phyloP scores from a whole-genome alignment of 2,797 vertebrate species.

The Tarsius wallacei region DNA sequence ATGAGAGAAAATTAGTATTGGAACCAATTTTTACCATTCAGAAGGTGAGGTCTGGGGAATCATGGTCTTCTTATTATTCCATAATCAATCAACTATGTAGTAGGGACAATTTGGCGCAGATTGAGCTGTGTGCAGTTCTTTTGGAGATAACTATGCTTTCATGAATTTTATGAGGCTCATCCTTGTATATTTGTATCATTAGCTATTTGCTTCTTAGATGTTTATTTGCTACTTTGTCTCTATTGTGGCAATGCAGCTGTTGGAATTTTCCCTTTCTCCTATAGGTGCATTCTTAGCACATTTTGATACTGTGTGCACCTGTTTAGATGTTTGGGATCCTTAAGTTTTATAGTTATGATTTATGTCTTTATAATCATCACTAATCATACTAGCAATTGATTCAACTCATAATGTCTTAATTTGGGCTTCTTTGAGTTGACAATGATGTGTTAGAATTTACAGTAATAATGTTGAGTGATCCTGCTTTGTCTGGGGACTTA shows the following conservation, averaged over 20 bases:
- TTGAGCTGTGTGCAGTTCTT: constrained; percentile 32
- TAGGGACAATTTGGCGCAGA: neutral
- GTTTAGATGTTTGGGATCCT: neutral
- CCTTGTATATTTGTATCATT: constrained; percentile 8
- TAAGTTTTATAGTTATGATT: constrained; percentile 24
- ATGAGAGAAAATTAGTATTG: constrained; percentile 21
- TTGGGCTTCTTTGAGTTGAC: constrained; percentile 49
- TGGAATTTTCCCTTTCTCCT: constrained; percentile 17
- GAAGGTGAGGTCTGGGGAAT: constrained; percentile 19
- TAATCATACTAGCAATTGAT: neutral
- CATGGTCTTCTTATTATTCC: neutral
- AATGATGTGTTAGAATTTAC: neutral
- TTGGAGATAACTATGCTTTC: constrained; percentile 6
- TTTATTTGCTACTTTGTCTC: constrained; percentile 53
- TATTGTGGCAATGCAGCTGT: neutral
- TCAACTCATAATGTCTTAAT: neutral
- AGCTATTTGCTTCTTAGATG: constrained; percentile 32
- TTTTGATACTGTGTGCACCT: neutral
- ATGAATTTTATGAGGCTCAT: constrained; percentile 37
- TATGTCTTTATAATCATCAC: constrained; percentile 8
- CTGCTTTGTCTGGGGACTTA: neutral
- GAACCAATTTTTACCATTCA: constrained; percentile 29
- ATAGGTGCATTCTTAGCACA: neutral
- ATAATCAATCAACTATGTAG: neutral
- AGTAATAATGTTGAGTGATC: neutral